These are phyloP conservation scores for Microcebus lehilahytsara DNA, from an alignment of 2,113 vertebrate genomes.

Conservation along the genomic window DNA sequence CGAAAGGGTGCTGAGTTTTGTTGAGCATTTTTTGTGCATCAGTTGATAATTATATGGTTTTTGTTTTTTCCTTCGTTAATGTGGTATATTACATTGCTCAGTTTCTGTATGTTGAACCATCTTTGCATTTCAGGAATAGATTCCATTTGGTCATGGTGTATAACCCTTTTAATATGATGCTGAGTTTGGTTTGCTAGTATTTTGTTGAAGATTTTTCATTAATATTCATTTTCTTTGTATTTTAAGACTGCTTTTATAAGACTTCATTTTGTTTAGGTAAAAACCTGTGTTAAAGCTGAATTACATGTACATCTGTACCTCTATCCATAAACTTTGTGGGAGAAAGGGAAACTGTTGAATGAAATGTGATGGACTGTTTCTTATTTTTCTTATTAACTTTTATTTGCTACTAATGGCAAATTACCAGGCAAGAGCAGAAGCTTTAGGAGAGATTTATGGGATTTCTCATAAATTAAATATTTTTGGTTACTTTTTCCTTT, in stretches of 20 bases:
- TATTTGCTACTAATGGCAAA: background rate
- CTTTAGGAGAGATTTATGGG: background rate
- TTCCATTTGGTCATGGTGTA: background rate
- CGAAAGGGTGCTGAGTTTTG: background rate
- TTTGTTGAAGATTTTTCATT: background rate
- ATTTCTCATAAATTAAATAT: background rate
- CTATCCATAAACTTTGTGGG: background rate
- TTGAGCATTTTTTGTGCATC: background rate
- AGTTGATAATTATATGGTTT: background rate
- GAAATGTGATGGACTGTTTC: background rate
- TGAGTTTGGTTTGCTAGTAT: background rate
- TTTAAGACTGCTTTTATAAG: constrained; percentile 4
- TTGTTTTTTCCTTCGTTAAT: background rate
- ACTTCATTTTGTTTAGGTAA: background rate
- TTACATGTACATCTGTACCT: background rate
- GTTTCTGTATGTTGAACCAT: background rate
- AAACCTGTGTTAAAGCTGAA: background rate
- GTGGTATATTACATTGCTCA: background rate
- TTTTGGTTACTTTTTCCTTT: background rate
- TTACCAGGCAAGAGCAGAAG: background rate
- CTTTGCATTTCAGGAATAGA: background rate
- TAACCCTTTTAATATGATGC: background rate
- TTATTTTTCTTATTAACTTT: background rate
- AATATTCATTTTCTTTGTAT: background rate
- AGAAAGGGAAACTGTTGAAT: background rate